phyloP scores from a whole-genome alignment of 2,113 vertebrate species.

The Podarcis muralis region DNA sequence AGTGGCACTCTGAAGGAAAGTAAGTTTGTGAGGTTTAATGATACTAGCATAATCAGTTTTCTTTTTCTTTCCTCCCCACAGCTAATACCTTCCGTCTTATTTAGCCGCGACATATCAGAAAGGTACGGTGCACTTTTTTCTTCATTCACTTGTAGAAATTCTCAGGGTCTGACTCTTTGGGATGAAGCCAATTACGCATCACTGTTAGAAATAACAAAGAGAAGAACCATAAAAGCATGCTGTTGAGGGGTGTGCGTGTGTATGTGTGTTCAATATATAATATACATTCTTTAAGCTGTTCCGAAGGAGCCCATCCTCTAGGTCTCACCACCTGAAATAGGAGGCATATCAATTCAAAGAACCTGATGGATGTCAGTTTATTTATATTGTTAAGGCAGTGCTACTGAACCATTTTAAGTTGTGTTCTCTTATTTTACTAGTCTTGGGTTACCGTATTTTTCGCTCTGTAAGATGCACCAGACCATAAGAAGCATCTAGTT shows the following conservation, averaged over 20 bases:
- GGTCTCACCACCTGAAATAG: too few species aligned
- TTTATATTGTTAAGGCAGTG: not conserved
- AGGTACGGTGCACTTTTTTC: slow-evolving; percentile 77
- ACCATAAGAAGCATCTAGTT: too few species aligned
- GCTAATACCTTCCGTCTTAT: slow-evolving; percentile 82
- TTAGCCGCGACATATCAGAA: slow-evolving; percentile 80
- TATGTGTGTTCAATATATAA: too few species aligned
- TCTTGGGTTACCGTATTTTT: not conserved
- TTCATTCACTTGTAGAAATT: not conserved
- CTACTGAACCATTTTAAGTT: not conserved
- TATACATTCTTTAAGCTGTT: not conserved
- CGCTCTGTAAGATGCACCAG: too few species aligned
- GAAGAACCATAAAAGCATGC: not conserved
- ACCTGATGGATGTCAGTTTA: not conserved
- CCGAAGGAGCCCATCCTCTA: not conserved
- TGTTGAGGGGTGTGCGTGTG: too few species aligned
- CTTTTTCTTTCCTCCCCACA: slow-evolving; percentile 67
- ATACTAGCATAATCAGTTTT: not conserved
- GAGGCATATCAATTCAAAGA: not conserved
- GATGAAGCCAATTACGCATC: not conserved
- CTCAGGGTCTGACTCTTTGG: not conserved
- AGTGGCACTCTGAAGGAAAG: not conserved
- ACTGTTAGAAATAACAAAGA: not conserved
- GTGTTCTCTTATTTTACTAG: not conserved
- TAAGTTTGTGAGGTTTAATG: not conserved